Conservation (phyloP, 2,888 invertebrate species). For the Prionchulus punctatus region DNA sequence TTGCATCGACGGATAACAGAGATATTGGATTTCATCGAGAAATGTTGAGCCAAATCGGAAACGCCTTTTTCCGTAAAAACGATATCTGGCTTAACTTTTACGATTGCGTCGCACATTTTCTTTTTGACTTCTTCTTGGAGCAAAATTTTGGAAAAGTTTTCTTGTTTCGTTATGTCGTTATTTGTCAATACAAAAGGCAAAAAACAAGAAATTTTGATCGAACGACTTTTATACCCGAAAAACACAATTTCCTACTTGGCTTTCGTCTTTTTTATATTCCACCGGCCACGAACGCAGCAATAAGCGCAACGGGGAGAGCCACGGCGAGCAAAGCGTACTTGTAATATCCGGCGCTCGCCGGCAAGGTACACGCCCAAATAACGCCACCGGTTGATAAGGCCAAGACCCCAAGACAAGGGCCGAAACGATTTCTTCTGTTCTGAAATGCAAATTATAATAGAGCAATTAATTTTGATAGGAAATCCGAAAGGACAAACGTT, state of each 20-base stretch:
- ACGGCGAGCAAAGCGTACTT: too few species aligned
- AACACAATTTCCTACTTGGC: constrained; percentile 40
- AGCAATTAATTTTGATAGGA: too few species aligned
- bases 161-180: constrained; percentile 80
- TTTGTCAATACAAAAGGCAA: constrained; percentile 51
- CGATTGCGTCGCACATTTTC: constrained; percentile 72
- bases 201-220: not conserved
- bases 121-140: constrained; percentile 87
- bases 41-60: constrained; percentile 47
- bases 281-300: constrained; percentile 81
- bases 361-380: too few species aligned
- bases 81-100: constrained; percentile 78
- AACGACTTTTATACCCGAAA: not conserved
- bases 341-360: too few species aligned
- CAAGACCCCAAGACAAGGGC: too few species aligned
- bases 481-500: too few species aligned
- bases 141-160: constrained; percentile 82
- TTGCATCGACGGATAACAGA: constrained; percentile 54
- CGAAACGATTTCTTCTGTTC: too few species aligned
- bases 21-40: constrained; percentile 44
- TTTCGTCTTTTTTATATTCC: constrained; percentile 98
- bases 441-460: too few species aligned
- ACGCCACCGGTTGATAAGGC: too few species aligned
- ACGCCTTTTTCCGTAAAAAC: constrained; percentile 97
- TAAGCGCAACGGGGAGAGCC: constrained; percentile 91